Evolutionary conservation across 2,113 vertebrate species (phyloP).

Genomic region (Condylura cristata): DNA sequence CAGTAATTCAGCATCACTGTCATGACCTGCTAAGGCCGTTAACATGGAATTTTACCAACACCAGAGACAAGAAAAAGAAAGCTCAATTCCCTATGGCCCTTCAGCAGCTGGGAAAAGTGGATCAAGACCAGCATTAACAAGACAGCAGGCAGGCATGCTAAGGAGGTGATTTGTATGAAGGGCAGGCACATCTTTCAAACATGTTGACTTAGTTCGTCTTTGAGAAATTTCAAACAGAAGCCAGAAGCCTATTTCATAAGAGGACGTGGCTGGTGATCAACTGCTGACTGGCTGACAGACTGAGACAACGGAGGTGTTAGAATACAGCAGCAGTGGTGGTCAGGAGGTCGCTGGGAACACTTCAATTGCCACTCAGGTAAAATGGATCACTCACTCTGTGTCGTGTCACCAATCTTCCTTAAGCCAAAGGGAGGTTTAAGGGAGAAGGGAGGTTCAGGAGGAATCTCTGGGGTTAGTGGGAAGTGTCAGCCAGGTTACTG

Average conservation of each 20-base stretch:
- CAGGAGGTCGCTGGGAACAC: constrained; percentile 14
- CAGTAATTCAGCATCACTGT: background rate
- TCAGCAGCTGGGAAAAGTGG: background rate
- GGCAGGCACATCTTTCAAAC: background rate
- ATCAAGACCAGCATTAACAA: background rate
- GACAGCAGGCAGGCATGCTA: background rate
- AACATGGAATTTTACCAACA: background rate
- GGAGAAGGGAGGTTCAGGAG: background rate
- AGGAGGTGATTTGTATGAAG: background rate
- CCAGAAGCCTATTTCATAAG: constrained; percentile 26
- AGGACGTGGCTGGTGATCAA: background rate
- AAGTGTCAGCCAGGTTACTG: background rate
- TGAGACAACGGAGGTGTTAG: background rate
- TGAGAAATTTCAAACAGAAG: constrained; percentile 1
- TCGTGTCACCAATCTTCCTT: background rate
- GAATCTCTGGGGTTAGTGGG: background rate
- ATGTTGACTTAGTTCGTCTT: background rate
- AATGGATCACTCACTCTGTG: background rate
- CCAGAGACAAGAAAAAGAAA: constrained; percentile 26
- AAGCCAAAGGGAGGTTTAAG: background rate
- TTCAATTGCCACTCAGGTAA: background rate
- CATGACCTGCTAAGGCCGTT: background rate
- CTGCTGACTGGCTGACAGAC: background rate
- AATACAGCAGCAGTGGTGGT: background rate
- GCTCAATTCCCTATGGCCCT: background rate